These are phyloP conservation scores for Chloroclystis v-ata DNA, from an alignment of 2,888 invertebrate species.

Conservation along the genomic window DNA sequence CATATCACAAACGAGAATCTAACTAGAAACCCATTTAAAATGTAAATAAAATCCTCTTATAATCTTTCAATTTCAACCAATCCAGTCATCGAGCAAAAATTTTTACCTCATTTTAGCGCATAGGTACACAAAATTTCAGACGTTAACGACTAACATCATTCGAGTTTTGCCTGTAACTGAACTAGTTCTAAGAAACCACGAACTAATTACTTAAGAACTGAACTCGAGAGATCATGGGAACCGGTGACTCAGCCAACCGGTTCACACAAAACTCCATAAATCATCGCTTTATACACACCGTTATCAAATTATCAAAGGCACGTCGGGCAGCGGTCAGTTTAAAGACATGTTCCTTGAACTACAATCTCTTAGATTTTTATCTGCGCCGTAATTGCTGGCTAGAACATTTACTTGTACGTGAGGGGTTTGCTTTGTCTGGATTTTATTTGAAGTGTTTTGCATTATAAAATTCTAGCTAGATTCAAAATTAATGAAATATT, in stretches of 20 bases:
- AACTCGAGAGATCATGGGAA: conserved; percentile 13
- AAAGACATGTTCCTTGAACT: conserved; percentile 71
- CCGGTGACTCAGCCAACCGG: conserved; percentile 57
- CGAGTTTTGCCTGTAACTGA: too few relatives aligned
- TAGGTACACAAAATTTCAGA: too few relatives aligned
- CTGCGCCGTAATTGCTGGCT: conserved; percentile 64
- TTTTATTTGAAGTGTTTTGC: conserved; percentile 27
- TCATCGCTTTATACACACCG: conserved; percentile 58
- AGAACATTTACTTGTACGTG: conserved; percentile 60
- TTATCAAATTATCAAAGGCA: conserved; percentile 77
- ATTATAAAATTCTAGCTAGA: conserved; percentile 12
- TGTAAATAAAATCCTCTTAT: too few relatives aligned
- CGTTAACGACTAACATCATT: too few relatives aligned
- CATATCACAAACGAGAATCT: too few relatives aligned
- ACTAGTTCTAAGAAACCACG: conserved; percentile 29
- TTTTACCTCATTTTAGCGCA: too few relatives aligned
- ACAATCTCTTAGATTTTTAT: conserved; percentile 57
- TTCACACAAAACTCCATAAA: conserved; percentile 53
- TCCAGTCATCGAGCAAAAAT: too few relatives aligned
- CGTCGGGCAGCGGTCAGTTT: conserved; percentile 69
- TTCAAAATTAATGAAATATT: too few relatives aligned
- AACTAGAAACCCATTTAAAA: too few relatives aligned
- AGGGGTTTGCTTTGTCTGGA: conserved; percentile 38
- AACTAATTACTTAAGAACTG: conserved; percentile 19
- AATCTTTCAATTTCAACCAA: too few relatives aligned